Evolutionary conservation across 2,797 vertebrate species (phyloP), one percentile per base, ranked within the genome.

Genomic region (Vultur gryphus): DNA sequence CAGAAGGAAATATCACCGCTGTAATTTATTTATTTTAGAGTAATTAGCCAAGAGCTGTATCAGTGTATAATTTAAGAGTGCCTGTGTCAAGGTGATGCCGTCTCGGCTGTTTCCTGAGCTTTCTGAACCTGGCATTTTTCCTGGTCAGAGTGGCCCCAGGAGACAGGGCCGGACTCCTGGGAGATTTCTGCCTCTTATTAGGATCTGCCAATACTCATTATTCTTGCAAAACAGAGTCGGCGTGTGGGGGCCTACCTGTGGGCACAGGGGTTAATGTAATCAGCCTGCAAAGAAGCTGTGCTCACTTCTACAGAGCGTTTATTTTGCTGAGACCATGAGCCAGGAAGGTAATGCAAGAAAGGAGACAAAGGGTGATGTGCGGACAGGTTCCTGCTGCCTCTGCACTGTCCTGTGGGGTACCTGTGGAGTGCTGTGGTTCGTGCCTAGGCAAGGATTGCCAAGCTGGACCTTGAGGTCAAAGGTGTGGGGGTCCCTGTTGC

Each of bases 191-290:
- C 23, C 39, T 96, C 55, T 59, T 64, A 33, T 7, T 59, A 89
- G 23, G 39, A 59, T 54, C 20, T 87, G 51, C 24, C 85, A 82
- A 28, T 82, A 66, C 16, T 86, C 48, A 46, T 84, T 89, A 70
- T 17, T 93, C 49, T 70, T 59, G 37, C 37, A 62, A 79, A 87
- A 52, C 0, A 4, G 21, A 73, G 26, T 33, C 0, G 0, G 9
- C 1, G 0, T 6, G 10, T 3, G 25, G 17, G 25, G 25, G 8
- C 33, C 28, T n/a, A 9, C 37, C 33, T 48, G 13, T 57, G 58
- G 48, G 35, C 46, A n/a, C 20, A 13, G 61, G 2, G 28, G 18
- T 8, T 39, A 54, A 18, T 11, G 13, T 31, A 13, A n/a, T 7
- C 35, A 54, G 10, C 55, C 57, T 75, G 35, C 33, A 49, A 55